Percentiles rank a stretch among this genome's conserved stretches.
Evolutionary conservation across 2,797 vertebrate genomes (phyloP).

Genomic region (Gouania willdenowi): DNA sequence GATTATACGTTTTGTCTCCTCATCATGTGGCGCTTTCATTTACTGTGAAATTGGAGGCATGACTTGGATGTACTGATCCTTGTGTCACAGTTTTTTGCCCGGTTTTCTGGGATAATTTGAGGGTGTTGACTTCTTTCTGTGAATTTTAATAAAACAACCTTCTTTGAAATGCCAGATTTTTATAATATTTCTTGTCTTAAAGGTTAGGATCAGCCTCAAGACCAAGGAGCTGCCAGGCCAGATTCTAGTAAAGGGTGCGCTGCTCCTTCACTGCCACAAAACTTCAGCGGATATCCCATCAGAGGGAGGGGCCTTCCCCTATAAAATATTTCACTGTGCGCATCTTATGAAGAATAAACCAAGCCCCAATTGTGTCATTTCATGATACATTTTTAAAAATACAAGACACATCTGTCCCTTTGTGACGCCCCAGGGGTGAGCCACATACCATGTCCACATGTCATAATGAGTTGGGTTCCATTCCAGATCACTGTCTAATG

Average conservation of each 20-base stretch:
- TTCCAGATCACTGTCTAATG: constrained; percentile 6
- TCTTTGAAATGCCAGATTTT: background rate
- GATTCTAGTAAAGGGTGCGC: too few species aligned
- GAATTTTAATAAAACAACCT: background rate
- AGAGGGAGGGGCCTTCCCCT: background rate
- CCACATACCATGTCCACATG: constrained; percentile 22
- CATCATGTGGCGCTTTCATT: too few species aligned
- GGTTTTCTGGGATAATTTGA: too few species aligned
- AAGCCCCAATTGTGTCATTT: constrained; percentile 30
- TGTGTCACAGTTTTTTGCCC: too few species aligned
- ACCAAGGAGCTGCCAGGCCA: too few species aligned
- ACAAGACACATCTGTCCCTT: constrained; percentile 14
- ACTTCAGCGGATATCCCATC: too few species aligned
- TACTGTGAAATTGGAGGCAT: too few species aligned
- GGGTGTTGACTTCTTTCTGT: too few species aligned
- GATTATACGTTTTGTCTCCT: too few species aligned
- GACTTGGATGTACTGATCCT: too few species aligned
- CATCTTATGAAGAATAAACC: constrained; percentile 36
- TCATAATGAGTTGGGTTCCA: constrained; percentile 15
- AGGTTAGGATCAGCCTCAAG: too few species aligned
- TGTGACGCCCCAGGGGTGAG: constrained; percentile 5
- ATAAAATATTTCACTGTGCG: constrained; percentile 11
- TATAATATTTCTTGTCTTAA: background rate
- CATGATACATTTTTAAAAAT: constrained; percentile 34
- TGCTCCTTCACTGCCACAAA: background rate